Conservation (phyloP, 2,888 invertebrate species). For the Lycophotia porphyrea region DNA sequence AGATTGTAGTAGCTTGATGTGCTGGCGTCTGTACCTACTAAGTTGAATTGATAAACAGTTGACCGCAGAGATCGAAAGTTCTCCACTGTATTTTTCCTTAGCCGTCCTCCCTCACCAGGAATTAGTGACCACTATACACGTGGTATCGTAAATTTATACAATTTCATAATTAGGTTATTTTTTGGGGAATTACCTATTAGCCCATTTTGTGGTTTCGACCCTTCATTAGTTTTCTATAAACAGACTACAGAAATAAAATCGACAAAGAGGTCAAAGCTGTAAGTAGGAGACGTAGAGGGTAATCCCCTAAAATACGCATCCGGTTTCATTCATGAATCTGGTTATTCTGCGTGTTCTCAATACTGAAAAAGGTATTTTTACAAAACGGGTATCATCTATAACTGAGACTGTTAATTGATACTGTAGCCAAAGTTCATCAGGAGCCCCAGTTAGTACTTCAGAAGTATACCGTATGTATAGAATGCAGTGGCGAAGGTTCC, state of each 20-base stretch:
- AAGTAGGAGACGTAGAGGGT: not conserved
- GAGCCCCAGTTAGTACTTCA: not conserved
- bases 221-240: not conserved
- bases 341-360: not conserved
- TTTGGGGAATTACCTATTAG: not conserved
- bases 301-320: not conserved
- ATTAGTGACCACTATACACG: not conserved
- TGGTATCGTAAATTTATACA: not conserved
- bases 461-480: no score
- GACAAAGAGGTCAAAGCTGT: not conserved
- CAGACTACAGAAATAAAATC: not conserved
- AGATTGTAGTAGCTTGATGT: no score
- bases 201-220: not conserved
- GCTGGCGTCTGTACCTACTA: no score
- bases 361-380: not conserved
- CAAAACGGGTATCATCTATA: not conserved
- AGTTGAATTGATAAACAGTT: conserved; percentile 2
- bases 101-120: not conserved
- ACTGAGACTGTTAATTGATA: not conserved
- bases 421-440: not conserved
- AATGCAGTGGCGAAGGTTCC: no score
- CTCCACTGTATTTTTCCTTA: not conserved
- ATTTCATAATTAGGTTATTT: not conserved
- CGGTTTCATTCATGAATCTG: not conserved
- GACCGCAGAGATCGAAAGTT: conserved; percentile 21